Evolutionary conservation across 2,797 vertebrate species (phyloP).

Genomic region (Rhynchonycteris naso): DNA sequence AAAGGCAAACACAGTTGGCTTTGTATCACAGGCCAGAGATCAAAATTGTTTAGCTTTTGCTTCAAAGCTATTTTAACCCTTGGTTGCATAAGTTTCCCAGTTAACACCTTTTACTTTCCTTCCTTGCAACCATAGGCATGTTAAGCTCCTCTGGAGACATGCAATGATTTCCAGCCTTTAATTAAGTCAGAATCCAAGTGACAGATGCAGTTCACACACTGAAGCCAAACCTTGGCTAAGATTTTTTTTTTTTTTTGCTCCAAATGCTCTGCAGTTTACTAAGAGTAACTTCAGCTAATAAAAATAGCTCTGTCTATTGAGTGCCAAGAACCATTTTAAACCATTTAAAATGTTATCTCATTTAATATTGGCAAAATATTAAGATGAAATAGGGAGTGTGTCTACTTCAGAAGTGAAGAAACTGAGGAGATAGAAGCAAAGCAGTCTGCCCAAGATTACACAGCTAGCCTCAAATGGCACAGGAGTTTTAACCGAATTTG

Average conservation of each 20-base stretch:
- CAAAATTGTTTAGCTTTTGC: neutral
- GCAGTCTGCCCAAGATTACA: neutral
- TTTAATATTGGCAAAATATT: constrained; percentile 38
- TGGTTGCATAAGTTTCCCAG: constrained; percentile 44
- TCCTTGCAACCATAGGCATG: neutral
- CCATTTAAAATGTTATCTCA: constrained; percentile 35
- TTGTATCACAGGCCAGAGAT: constrained; percentile 47
- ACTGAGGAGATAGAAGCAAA: neutral
- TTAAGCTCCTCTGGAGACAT: constrained; percentile 21
- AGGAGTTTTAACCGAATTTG: neutral
- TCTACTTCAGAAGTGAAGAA: constrained; percentile 11
- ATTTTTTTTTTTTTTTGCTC: constrained; percentile 56
- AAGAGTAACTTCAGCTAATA: constrained; percentile 56
- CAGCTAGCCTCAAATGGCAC: neutral
- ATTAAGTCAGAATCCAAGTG: constrained; percentile 65
- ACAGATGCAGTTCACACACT: constrained; percentile 58
- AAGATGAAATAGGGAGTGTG: neutral
- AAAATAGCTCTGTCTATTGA: constrained; percentile 43
- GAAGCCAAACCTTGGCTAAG: constrained; percentile 59
- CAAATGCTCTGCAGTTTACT: constrained; percentile 60
- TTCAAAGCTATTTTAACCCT: constrained; percentile 64
- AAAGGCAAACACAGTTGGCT: constrained; percentile 66
- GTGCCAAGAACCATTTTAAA: constrained; percentile 37
- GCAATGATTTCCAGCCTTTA: constrained; percentile 46
- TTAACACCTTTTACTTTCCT: constrained; percentile 36